These are phyloP conservation scores for Hemiprocne comata DNA, from an alignment of 2,113 vertebrate species.

Conservation along the genomic window DNA sequence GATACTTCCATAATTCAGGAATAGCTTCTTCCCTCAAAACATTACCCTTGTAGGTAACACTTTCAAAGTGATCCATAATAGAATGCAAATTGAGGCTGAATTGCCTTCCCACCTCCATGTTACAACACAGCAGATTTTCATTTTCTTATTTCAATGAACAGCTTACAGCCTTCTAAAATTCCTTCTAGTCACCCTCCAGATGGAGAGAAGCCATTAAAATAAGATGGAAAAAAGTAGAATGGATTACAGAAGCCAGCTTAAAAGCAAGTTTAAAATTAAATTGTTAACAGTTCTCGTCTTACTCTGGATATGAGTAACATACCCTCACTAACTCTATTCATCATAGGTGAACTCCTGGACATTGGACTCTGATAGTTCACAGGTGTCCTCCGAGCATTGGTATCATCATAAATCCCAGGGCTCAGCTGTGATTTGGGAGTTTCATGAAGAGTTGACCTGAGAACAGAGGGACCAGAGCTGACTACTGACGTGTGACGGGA, in stretches of 20 bases:
- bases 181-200: not conserved
- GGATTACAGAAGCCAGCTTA: not conserved
- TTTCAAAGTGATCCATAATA: not conserved
- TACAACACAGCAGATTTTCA: not conserved
- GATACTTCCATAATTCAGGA: not conserved
- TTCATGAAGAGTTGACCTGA: constrained; percentile 95
- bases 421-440: constrained; percentile 91
- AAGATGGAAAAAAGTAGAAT: not conserved
- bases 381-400: constrained; percentile 90
- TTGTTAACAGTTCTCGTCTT: not conserved
- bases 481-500: constrained; percentile 92
- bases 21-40: not conserved
- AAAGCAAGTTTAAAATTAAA: not conserved
- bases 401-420: constrained; percentile 94
- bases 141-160: not conserved
- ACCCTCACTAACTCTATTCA: constrained; percentile 89
- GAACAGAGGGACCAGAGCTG: constrained; percentile 92
- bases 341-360: constrained; percentile 93
- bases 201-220: not conserved
- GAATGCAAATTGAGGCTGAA: not conserved
- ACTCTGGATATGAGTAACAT: not conserved
- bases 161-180: not conserved
- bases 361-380: constrained; percentile 89
- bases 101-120: not conserved
- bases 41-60: not conserved